Evolutionary conservation across 1,140 invertebrate genomes (phyloP), one percentile per base, ranked within the genome.

Genomic region (Cardiocondyla obscurior): DNA sequence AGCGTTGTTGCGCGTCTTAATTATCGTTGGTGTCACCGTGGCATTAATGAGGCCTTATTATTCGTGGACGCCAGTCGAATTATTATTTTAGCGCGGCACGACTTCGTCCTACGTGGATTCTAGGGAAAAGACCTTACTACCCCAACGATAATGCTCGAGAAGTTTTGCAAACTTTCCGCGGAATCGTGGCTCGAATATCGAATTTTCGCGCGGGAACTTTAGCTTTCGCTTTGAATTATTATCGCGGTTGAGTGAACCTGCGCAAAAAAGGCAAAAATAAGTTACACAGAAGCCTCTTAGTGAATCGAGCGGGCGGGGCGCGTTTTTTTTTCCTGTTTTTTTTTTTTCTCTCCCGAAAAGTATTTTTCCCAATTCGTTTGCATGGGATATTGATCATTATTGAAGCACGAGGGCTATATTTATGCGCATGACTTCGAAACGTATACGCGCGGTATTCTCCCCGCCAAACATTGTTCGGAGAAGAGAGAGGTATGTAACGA

Each of bases 181-280:
- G 62, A 88, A 86, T 89, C 86, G 90, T 89, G 89, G 81, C 87
- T 69, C 82, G 90, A 88, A 91, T 91, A 90, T 90, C 86, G 85
- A 91, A 88, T 90, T 90, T 85, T 81, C 86, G 16, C 64, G 81
- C 72, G 76, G 57, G 44, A 86, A 88, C 84, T 85, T 89, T 81
- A 67, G 46, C 76, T 73, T 84, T 76, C 53, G 70, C 65, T 74
- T 69, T 84, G 86, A 88, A 88, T 89, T 86, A 89, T 89, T 89
- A 88, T 88, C 86, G 83, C 65, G 84, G 60, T 60, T 79, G 70
- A 72, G 46, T 60, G 73, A 82, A 58, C 69, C 64, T 55, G 74
- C 58, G 42, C 49, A 73, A 77, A 74, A n/a, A 36, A 73, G 67
- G 64, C 62, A 72, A 55, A 39, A 70, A 55, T 70, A 70, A 73